Evolutionary conservation across 2,888 invertebrate species (phyloP).

Genomic region (Troides oblongomaculatus): DNA sequence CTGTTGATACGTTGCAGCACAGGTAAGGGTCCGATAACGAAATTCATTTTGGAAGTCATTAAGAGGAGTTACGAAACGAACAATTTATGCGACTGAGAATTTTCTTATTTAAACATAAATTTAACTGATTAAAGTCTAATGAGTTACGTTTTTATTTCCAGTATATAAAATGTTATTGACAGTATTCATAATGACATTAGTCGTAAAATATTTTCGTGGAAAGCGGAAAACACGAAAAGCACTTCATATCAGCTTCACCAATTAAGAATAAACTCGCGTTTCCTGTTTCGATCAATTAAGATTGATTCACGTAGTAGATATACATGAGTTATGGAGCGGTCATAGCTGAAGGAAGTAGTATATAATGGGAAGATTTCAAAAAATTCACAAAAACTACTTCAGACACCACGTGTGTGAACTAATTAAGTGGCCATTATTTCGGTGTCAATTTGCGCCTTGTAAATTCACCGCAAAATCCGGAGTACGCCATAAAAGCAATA

Average conservation of each 20-base stretch:
- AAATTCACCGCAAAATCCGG: slow-evolving; percentile 73
- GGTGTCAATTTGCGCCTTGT: slow-evolving; percentile 74
- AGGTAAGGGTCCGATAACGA: slow-evolving; percentile 25
- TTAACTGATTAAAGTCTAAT: slow-evolving; percentile 1
- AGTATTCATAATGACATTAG: not conserved
- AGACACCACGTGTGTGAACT: slow-evolving; percentile 51
- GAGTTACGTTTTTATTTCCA: not conserved
- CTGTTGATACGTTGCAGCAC: slow-evolving; percentile 17
- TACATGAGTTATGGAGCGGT: slow-evolving; percentile 14
- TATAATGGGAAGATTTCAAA: slow-evolving; percentile 13
- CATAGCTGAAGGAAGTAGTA: not conserved
- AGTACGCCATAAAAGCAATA: slow-evolving; percentile 75
- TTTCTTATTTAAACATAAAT: slow-evolving; percentile 1
- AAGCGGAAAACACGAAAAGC: slow-evolving; percentile 3
- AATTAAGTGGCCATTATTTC: slow-evolving; percentile 64
- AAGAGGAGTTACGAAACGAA: slow-evolving; percentile 5
- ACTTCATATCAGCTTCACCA: slow-evolving; percentile 14
- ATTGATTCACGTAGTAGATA: slow-evolving; percentile 29
- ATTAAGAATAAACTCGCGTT: slow-evolving; percentile 25
- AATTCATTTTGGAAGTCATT: slow-evolving; percentile 17
- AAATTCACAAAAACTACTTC: slow-evolving; percentile 39
- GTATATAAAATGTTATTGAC: not conserved
- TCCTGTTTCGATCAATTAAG: slow-evolving; percentile 31
- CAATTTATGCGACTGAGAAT: not conserved
- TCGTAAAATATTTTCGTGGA: slow-evolving; percentile 8